Evolutionary conservation across 2,888 invertebrate species (phyloP), one percentile per base, ranked within the genome.

Genomic region (Agrypnus murinus): DNA sequence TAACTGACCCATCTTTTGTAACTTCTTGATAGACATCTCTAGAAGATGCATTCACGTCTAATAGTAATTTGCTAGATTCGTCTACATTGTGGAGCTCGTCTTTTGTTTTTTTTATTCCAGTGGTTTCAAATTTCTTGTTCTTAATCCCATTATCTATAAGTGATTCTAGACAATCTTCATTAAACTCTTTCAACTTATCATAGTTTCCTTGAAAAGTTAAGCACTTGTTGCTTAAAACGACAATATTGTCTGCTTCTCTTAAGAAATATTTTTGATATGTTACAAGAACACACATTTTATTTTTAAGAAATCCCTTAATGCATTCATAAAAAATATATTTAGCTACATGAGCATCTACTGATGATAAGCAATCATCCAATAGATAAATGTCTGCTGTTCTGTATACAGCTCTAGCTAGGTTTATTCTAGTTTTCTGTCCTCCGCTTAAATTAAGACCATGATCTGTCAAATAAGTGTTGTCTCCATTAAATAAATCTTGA

Each of bases 351-450:
- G 92, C 87, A 79, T 94, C 94, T 0, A 94, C 93, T 0, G 94
- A 93, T 40, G 92, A 92, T 25, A 94, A 84, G 0, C 94, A 93
- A 82, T 94, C 94, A 78, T 95, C 94, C 45, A 94, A 83, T 38
- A 94, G 84, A 79, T 93, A 94, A 34, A 94, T 87, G 76, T 94
- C 93, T 0, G 92, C 92, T 75, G 92, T 88, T 75, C 89, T 89
- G 79, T 93, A 94, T 57, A 94, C 86, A 0, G 92, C 90, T 78
- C 93, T 87, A 0, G 93, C 93, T 55, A 95, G 86, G 82, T 92
- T 93, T 34, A 95, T 90, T 72, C 95, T 87, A 0, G 94, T 93
- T 81, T 90, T 90, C 84, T 95, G 95, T 12, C 94, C 94, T 10
- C 94, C 94, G 19, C 93, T 93, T 9, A 95, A 84, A 12, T 91